Evolutionary conservation across 1,140 invertebrate species (phyloP), one percentile per base, ranked within the genome.

Genomic region (Zaprionus tsacasi): DNA sequence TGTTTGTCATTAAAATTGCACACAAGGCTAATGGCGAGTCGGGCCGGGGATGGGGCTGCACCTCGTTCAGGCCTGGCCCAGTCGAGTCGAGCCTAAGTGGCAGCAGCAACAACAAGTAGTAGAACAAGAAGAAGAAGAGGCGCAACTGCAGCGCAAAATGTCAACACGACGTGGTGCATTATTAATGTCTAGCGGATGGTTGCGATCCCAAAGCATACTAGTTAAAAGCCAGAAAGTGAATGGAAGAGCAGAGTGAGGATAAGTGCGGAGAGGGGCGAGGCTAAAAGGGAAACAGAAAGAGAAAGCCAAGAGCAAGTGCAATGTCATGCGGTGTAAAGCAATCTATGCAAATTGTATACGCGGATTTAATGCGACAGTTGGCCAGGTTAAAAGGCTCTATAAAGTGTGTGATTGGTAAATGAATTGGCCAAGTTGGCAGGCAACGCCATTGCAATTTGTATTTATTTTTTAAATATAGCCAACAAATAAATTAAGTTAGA

Each of bases 1-100:
- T 89, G 85, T 76, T 83, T 89, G 81, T 81, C 86, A 89, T 89
- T 89, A 89, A 89, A 89, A 90, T 89, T 89, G 71, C 86, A 90
- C 75, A 90, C 85, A 89, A 90, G 85, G 85, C 86, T 90, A 89
- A 89, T 88, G 80, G 85, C 70, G 64, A 48, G 64, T 75, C 66
- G 72, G 60, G 75, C 77, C 2, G 21, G 21, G 21, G 21, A 1
- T 21, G 68, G 61, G 21, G 50, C 73, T 66, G 77, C 57, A 70
- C 77, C 77, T 55, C 17, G 45, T 17, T 17, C 45, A 11, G 8
- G 15, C 21, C 45, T 25, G 17, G 17, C 45, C 45, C 21, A 50
- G 17, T 12, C 45, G 64, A 57, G 64, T 74, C 63, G 72, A 66
- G 78, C 77, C 76, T 57, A 69, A 72, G 79, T 78, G 74, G 74